Conservation (phyloP, 2,888 invertebrate species). For the Sycophila texana region DNA sequence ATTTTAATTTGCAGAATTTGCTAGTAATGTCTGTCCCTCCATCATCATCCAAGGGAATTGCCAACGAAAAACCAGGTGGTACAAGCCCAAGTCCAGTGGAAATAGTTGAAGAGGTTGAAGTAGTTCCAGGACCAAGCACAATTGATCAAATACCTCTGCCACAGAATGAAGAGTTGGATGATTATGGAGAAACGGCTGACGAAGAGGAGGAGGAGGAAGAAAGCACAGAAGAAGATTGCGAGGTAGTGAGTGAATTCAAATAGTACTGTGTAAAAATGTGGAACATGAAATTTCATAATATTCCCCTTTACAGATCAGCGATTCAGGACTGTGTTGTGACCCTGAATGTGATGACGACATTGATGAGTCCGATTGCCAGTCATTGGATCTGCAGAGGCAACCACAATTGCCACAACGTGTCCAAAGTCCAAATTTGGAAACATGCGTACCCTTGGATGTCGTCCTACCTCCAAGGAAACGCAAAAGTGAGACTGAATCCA, state of each 20-base stretch:
- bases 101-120: conserved; percentile 69
- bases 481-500: conserved; percentile 71
- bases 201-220: conserved; percentile 72
- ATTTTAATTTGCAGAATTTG: conserved; percentile 30
- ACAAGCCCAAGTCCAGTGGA: conserved; percentile 73
- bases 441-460: conserved; percentile 69
- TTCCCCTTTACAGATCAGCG: conserved; percentile 66
- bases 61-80: conserved; percentile 70
- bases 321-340: conserved; percentile 69
- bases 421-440: conserved; percentile 69
- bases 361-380: conserved; percentile 63
- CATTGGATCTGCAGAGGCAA: conserved; percentile 60
- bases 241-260: conserved; percentile 58
- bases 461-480: conserved; percentile 72
- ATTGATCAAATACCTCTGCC: conserved; percentile 63
- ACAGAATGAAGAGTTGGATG: conserved; percentile 68
- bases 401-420: conserved; percentile 63
- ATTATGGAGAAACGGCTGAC: conserved; percentile 70
- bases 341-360: conserved; percentile 67
- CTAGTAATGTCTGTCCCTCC: conserved; percentile 73
- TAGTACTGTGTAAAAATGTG: conserved; percentile 7
- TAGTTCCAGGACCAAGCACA: conserved; percentile 71
- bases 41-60: conserved; percentile 70
- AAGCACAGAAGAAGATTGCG: conserved; percentile 70
- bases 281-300: conserved; percentile 42